These are phyloP conservation scores for Otolemur crassicaudatus DNA, from an alignment of 2,797 vertebrate species.

Conservation along the genomic window DNA sequence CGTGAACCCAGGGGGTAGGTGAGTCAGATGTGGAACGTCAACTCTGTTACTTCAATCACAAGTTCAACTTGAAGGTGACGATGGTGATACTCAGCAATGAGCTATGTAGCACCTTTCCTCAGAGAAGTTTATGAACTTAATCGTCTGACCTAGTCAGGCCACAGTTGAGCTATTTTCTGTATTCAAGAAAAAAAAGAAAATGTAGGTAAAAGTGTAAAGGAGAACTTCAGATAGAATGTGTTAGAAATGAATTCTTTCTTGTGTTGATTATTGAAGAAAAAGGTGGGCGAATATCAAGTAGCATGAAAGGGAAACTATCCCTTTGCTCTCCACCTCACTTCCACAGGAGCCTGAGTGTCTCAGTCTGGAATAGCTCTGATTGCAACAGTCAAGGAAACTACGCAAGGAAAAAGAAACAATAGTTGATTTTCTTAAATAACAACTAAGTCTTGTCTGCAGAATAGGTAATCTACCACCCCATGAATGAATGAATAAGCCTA, in stretches of 20 bases:
- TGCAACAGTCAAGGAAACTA: background rate
- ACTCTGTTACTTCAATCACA: background rate
- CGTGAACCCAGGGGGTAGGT: background rate
- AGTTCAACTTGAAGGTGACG: background rate
- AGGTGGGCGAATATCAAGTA: background rate
- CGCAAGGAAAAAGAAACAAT: background rate
- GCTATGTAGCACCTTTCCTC: no score
- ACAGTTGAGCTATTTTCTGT: background rate
- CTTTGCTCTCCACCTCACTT: background rate
- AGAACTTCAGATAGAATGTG: background rate
- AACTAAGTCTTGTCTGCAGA: background rate
- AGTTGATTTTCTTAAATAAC: background rate
- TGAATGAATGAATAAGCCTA: background rate
- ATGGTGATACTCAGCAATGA: no score
- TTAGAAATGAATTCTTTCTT: slow-evolving; percentile 11
- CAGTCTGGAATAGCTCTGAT: background rate
- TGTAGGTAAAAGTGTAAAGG: background rate
- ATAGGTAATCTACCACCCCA: background rate
- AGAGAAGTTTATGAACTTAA: no score
- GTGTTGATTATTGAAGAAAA: background rate
- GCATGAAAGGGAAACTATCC: background rate
- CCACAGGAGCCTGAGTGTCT: background rate
- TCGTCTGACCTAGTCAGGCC: background rate
- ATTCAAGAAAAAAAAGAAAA: background rate
- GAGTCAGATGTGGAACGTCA: background rate